Evolutionary conservation across 2,888 invertebrate genomes (phyloP).

Genomic region (Nebria salina): DNA sequence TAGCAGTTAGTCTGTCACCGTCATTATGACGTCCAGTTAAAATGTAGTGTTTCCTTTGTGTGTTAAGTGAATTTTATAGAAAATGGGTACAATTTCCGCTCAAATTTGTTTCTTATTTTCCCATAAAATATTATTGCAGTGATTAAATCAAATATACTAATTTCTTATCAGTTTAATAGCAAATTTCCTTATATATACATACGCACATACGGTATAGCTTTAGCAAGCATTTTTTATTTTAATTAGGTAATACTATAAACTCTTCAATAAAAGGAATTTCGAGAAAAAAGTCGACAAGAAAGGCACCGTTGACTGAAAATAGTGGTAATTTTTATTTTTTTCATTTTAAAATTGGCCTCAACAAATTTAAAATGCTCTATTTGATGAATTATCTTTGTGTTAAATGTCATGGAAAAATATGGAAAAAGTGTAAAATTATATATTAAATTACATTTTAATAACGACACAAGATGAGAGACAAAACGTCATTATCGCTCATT

Average conservation of each 20-base stretch:
- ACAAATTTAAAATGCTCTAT: not conserved
- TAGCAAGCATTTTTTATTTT: not conserved
- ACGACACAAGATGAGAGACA: conserved; percentile 8
- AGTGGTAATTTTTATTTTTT: not conserved
- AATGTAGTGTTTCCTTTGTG: not conserved
- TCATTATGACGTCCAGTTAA: not conserved
- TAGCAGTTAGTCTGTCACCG: not conserved
- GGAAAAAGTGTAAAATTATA: conserved; percentile 32
- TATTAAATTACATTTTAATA: conserved; percentile 41
- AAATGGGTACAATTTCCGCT: not conserved
- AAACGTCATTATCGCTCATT: conserved; percentile 25
- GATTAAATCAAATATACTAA: not conserved
- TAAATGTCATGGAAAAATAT: not conserved
- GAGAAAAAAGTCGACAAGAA: not conserved
- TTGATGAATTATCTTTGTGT: not conserved
- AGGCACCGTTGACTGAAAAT: not conserved
- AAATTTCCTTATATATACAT: not conserved
- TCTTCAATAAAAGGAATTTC: not conserved
- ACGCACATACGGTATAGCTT: not conserved
- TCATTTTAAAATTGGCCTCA: not conserved
- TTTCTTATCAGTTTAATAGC: not conserved
- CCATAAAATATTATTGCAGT: not conserved
- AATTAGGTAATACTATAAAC: not conserved
- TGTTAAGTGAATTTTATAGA: not conserved
- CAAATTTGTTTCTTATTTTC: not conserved